phyloP scores from a whole-genome alignment of 53 echinoderm and acorn worm genomes.

The Echinarachnius parma region DNA sequence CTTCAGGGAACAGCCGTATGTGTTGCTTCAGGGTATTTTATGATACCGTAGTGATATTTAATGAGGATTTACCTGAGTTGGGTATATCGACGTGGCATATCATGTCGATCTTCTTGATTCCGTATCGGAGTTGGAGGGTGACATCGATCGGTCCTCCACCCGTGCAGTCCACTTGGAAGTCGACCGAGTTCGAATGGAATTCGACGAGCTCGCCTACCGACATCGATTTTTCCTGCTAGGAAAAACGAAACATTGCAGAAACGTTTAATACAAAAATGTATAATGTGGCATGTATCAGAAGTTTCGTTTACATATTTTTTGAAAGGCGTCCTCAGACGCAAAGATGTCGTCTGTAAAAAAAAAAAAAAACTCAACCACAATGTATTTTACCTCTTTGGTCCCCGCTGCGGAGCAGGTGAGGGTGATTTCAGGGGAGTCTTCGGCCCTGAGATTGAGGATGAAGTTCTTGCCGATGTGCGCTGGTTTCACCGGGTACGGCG shows the following conservation, averaged over 20 bases:
- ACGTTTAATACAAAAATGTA: too few species aligned
- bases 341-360: too few species aligned
- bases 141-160: slow-evolving; percentile 3
- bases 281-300: too few species aligned
- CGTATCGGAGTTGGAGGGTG: slow-evolving; percentile 2
- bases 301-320: too few species aligned
- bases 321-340: too few species aligned
- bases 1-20: slow-evolving; percentile 15
- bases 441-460: slow-evolving; percentile 11
- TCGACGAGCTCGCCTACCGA: slow-evolving; percentile 26
- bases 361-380: neutral
- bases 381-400: slow-evolving; percentile 3
- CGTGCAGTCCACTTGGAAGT: slow-evolving; percentile 31
- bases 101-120: slow-evolving; percentile 35
- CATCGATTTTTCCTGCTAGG: slow-evolving; percentile 33
- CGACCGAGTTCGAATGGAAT: slow-evolving; percentile 33
- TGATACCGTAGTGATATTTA: too few species aligned
- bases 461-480: slow-evolving; percentile 41
- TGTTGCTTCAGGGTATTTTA: too few species aligned
- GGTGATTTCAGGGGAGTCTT: slow-evolving; percentile 13
- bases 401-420: neutral
- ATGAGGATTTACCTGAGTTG: too few species aligned
- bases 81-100: slow-evolving; percentile 37
- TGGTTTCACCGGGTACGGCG: slow-evolving; percentile 16
- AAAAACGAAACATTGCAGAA: too few species aligned